These are phyloP conservation scores for Helostoma temminkii DNA, from an alignment of 2,797 vertebrate genomes.

Conservation along the genomic window DNA sequence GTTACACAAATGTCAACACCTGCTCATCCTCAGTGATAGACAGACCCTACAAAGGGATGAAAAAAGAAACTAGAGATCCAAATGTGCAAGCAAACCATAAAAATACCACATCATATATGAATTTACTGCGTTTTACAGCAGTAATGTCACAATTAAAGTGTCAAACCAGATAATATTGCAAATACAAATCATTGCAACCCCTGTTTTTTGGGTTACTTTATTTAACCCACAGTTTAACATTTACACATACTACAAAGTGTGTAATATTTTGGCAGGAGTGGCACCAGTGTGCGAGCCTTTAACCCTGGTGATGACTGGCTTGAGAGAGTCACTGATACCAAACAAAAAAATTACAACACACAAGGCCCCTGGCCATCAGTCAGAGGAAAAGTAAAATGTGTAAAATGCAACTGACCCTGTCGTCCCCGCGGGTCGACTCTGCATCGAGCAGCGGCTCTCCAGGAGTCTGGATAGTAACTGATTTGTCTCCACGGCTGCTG, in stretches of 20 bases:
- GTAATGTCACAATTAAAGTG: background rate
- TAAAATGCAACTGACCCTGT: slow-evolving; percentile 84
- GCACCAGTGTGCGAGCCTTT: background rate
- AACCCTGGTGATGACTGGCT: background rate
- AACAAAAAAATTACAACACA: background rate
- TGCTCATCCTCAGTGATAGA: background rate
- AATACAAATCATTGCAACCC: no score
- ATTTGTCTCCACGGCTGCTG: slow-evolving; percentile 93
- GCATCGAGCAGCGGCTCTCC: slow-evolving; percentile 94
- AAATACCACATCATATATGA: background rate
- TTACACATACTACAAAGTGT: background rate
- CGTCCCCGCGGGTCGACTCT: slow-evolving; percentile 93
- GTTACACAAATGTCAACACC: slow-evolving; percentile 21
- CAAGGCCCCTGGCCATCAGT: background rate
- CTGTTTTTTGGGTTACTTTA: no score
- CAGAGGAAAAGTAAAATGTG: no score
- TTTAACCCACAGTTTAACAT: background rate
- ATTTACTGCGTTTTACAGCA: slow-evolving; percentile 2
- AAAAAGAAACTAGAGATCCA: background rate
- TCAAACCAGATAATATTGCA: no score
- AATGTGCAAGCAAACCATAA: background rate
- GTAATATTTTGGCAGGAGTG: background rate
- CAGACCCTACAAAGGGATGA: background rate
- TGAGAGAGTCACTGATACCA: no score
- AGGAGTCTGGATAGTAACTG: slow-evolving; percentile 95